Conservation (phyloP, 2,888 invertebrate genomes). For the Acholoe squamosa region DNA sequence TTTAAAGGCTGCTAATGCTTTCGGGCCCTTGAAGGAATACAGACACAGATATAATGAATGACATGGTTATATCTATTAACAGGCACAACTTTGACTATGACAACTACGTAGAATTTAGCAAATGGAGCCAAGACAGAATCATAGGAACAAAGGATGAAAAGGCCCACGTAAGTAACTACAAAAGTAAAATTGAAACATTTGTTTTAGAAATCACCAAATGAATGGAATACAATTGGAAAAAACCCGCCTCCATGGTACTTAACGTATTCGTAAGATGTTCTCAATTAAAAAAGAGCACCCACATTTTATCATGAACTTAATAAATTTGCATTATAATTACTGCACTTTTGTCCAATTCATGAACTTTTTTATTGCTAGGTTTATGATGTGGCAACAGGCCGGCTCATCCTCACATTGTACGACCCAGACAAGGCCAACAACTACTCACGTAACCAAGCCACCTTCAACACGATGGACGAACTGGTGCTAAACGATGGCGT, state of each 20-base stretch:
- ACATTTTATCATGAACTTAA: no score
- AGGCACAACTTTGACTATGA: constrained; percentile 91
- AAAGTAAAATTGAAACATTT: not conserved
- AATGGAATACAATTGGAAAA: no score
- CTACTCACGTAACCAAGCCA: constrained; percentile 96
- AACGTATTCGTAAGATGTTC: no score
- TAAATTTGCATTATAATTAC: no score
- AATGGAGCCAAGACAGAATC: constrained; percentile 90
- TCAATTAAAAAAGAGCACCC: no score
- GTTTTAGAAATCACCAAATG: no score
- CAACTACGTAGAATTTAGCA: constrained; percentile 95
- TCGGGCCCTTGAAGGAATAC: no score
- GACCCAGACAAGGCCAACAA: constrained; percentile 93
- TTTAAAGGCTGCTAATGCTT: no score
- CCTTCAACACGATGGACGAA: constrained; percentile 96
- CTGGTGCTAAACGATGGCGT: constrained; percentile 97
- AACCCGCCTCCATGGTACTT: no score
- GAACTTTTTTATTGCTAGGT: constrained; percentile 85
- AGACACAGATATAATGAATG: no score
- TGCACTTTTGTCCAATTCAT: constrained; percentile 61
- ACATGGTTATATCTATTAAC: no score
- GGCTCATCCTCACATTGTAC: constrained; percentile 89
- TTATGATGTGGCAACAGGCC: constrained; percentile 93
- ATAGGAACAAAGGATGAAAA: constrained; percentile 94
- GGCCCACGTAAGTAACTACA: constrained; percentile 87